A percentile compares a stretch with the other conserved stretches of the same genome.
These are phyloP conservation scores for Umimayanthus kanabou DNA, from an alignment of 92 coral and sea anemone genomes.

Conservation along the genomic window DNA sequence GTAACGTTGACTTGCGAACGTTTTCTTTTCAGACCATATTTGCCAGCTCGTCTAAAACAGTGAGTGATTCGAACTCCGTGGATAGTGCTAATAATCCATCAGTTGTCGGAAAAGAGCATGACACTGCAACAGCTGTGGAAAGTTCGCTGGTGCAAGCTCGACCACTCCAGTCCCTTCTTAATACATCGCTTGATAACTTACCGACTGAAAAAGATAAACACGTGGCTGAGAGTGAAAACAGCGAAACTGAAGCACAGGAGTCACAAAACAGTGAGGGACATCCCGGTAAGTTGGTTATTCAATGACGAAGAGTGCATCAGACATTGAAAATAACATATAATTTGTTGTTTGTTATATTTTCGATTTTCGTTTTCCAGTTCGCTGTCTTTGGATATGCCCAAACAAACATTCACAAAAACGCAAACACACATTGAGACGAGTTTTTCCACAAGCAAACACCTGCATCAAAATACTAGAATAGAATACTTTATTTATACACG, in stretches of 20 bases:
- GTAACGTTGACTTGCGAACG: background rate
- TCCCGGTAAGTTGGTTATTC: background rate
- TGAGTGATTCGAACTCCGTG: background rate
- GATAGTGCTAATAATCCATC: background rate
- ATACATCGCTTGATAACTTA: background rate
- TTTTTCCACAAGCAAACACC: too few species aligned
- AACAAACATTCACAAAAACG: background rate
- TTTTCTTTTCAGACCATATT: background rate
- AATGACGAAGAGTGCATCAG: background rate
- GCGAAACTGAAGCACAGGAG: background rate
- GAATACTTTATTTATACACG: too few species aligned
- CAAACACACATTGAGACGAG: background rate
- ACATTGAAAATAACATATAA: background rate
- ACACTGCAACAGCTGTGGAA: background rate
- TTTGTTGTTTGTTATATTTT: background rate
- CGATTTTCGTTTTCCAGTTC: background rate
- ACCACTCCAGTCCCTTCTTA: background rate
- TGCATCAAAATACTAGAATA: too few species aligned
- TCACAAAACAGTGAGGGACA: background rate
- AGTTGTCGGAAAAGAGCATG: background rate
- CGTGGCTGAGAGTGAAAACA: background rate
- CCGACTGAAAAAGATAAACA: background rate
- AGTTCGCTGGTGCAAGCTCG: background rate
- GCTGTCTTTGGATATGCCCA: background rate
- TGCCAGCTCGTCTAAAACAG: background rate